phyloP scores from a whole-genome alignment of 2,888 invertebrate genomes.

The Drepanosiphum platanoidis region DNA sequence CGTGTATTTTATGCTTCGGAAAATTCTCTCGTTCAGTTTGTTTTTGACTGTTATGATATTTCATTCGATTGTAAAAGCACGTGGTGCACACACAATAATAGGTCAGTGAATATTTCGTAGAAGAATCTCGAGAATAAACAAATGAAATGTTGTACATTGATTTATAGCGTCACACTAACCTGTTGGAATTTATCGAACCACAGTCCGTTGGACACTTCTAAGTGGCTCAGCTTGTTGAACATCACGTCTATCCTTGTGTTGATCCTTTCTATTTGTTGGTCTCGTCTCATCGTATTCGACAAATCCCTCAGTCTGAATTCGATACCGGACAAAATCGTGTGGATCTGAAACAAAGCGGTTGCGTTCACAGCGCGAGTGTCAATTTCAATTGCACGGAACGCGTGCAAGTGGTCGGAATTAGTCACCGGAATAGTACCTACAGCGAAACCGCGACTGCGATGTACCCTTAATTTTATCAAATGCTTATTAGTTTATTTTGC shows the following conservation, averaged over 20 bases:
- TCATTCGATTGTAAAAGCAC: too few species aligned
- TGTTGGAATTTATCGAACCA: constrained; percentile 59
- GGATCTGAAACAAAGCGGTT: constrained; percentile 23
- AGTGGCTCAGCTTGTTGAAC: constrained; percentile 42
- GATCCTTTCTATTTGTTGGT: constrained; percentile 46
- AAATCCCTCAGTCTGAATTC: constrained; percentile 53
- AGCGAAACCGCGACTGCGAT: not conserved
- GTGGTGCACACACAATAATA: too few species aligned
- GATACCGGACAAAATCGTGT: constrained; percentile 34
- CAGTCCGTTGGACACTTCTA: constrained; percentile 58
- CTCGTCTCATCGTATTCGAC: constrained; percentile 48
- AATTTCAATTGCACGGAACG: not conserved
- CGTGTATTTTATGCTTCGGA: too few species aligned
- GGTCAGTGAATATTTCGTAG: too few species aligned
- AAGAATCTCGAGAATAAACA: not conserved
- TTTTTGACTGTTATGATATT: too few species aligned
- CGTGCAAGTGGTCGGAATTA: not conserved
- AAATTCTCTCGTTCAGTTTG: too few species aligned
- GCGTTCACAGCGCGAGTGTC: not conserved
- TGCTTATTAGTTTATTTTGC: too few species aligned
- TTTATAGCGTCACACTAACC: not conserved
- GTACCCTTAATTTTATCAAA: not conserved
- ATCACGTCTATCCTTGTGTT: constrained; percentile 52
- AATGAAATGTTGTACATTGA: not conserved
- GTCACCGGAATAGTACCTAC: not conserved